Base-by-base conservation (phyloP, 2,113 vertebrate genomes). In the Bubalus kerabau region DNA sequence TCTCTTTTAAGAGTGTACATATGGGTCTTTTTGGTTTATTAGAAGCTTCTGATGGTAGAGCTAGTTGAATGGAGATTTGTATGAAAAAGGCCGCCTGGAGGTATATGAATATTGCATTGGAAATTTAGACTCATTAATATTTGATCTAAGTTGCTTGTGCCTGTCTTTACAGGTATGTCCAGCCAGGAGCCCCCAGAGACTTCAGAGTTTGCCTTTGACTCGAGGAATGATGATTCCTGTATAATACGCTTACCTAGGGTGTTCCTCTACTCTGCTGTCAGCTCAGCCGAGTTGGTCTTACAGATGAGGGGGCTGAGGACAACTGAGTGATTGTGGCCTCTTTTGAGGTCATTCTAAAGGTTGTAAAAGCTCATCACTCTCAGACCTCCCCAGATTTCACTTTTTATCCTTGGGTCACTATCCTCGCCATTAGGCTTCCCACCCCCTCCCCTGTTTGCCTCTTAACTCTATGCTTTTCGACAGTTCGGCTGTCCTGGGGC, bases 51-150 rank as follows among this genome's bases (percentile, higher is more conserved):
- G 92, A 60, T 89, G 96, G 76, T 54, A 48, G 82, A 90, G 74
- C 59, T 87, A 57, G 64, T 87, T 93, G 94, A 94, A 67, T 89
- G 62, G 94, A 90, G 46, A 91, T 91, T 96, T 91, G 54, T 91
- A 81, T 91, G 62, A 92, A 97, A 88, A 97, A 81, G 91, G 71
- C 80, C 62, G 93, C 94, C 94, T 95, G 87, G 26, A 26, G 85
- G 62, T 71, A 57, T 84, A 94, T 97, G 92, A 94, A 95, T 97
- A 89, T 96, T 96, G 78, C 84, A 97, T 93, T 87, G 91, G 87
- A 96, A 97, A 95, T 92, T 94, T 96, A 92, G 83, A 87, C 83
- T 87, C 83, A 82, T 82, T 96, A 93, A 94, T 97, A 92, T 96
- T 98, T 97, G 90, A 97, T 98, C 62, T 93, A 74, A 96, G 56